Base-by-base conservation (phyloP, 2,888 invertebrate species). In the Odontocolon sp. region DNA sequence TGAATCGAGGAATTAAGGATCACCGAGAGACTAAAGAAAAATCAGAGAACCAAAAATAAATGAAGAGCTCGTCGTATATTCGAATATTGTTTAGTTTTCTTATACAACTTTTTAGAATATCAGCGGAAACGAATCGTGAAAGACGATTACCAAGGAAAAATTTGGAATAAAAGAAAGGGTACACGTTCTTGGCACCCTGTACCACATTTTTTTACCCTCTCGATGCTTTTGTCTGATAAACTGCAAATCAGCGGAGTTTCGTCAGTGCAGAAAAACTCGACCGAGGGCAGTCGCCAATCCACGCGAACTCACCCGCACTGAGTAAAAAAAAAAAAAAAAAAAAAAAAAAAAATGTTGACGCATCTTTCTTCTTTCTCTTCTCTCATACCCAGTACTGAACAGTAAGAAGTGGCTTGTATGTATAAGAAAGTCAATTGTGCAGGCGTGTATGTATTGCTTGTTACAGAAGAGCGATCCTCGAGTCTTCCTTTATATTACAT, bases 161-260 rank as follows among this genome's bases (percentile, higher is more conserved):
- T n/a, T n/a, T n/a, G n/a, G 63, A 63, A 47, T 45, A 21, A 64
- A 71, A 61, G 50, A 61, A 71, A 71, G 54, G 61, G 64, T 52
- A 42, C 52, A 47, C 64, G 64, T 8, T 70, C 67, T 67, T 63
- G 66, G 56, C 64, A 64, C 63, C 66, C 54, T 50, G 64, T 52
- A 26, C 59, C 47, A 57, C 57, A 38, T 57, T 57, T 57, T 40
- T 9, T 33, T 45, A 47, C 8, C 47, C 63, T 33, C 63, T 33
- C 18, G n/a, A 40, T 18, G 56, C 36, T 42, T 31, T 40, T 26
- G 18, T 31, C 28, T 54, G 6, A 40, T 40, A 9, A 26, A 28
- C 40, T 40, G 36, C 9, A 36, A 36, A 11, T 36, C 36, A 56
- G 45, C 28, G 47, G 23, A 23, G 66, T 50, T 45, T n/a, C n/a